These are phyloP conservation scores for Leucoma salicis DNA, from an alignment of 2,888 invertebrate genomes.

Conservation along the genomic window DNA sequence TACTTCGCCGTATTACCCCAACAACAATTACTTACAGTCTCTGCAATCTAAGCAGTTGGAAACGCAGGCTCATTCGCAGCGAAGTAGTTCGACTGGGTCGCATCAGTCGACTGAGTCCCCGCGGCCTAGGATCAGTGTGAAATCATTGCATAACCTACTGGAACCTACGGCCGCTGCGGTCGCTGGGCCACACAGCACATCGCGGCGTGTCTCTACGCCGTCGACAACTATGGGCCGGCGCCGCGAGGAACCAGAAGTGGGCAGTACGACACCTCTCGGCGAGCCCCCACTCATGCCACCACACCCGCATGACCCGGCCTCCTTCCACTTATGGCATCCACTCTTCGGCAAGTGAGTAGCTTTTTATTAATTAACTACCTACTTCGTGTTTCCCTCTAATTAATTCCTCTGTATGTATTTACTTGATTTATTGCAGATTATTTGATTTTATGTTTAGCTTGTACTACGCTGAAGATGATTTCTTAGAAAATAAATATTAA, in stretches of 20 bases:
- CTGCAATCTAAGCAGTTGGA: constrained; percentile 55
- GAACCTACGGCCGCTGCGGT: constrained; percentile 75
- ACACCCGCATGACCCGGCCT: constrained; percentile 76
- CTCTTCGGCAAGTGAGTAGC: constrained; percentile 90
- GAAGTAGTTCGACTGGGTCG: constrained; percentile 52
- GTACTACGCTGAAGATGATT: constrained; percentile 13
- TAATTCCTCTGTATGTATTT: constrained; percentile 20
- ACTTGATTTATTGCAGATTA: constrained; percentile 18
- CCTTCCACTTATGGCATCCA: constrained; percentile 91
- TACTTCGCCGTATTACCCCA: constrained; percentile 66
- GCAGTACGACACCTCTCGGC: constrained; percentile 84
- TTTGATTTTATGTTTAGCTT: constrained; percentile 24
- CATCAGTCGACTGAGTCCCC: constrained; percentile 75
- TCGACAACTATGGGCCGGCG: constrained; percentile 68
- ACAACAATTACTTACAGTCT: constrained; percentile 70
- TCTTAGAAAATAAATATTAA: constrained; percentile 14
- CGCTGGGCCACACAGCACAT: constrained; percentile 36
- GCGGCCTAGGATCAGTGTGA: constrained; percentile 83
- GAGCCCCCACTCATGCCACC: constrained; percentile 67
- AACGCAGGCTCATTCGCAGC: constrained; percentile 42
- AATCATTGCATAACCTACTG: constrained; percentile 83
- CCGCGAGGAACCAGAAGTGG: constrained; percentile 83
- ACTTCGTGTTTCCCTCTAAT: too few relatives aligned
- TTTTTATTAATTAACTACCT: constrained; percentile 20
- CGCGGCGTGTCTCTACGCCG: constrained; percentile 50